Base-by-base conservation (phyloP, 2,797 vertebrate genomes). In the Oryzias sinensis region DNA sequence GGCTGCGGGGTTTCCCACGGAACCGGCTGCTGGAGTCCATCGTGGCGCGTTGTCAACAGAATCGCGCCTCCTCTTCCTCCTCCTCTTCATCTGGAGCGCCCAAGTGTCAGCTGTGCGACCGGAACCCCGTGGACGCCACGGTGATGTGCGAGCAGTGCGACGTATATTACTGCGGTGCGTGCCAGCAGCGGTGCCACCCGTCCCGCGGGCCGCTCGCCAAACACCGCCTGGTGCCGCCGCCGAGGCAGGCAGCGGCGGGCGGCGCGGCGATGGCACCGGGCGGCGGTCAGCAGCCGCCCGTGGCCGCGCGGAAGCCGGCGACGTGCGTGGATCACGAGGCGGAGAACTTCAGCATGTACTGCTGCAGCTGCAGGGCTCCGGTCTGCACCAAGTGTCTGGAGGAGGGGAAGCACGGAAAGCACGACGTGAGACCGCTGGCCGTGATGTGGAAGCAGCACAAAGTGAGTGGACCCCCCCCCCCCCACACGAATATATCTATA, bases 361-460 rank as follows among this genome's bases (percentile, higher is more conserved):
- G 97, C 84, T 89, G 87, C 83, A 92, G 87, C 91, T 99, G 97
- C 91, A 91, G 81, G 52, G 81, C 75, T 49, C 96, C 96, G 0
- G 95, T 97, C 65, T 99, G 97, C 56, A 87, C 88, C 70, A 92
- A 92, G 89, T 99, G 97, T 75, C 80, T 97, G 84, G 94, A 98
- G 77, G 95, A 96, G 47, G 95, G 94, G 24, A 93, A 90, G 59
- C 97, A 99, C 78, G 63, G 77, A 65, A 93, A 94, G 59, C 97
- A 99, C 77, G 96, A 98, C 51, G 90, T 96, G 51, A 97, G 94
- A 76, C 91, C 95, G 0, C 88, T 97, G 77, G 90, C 94, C 0
- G 91, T 93, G 76, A 89, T 94, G 93, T 99, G 97, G 96, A 98
- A 98, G 74, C 96, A 95, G 50, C 97, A 99, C 89, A 99, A 99